These are phyloP conservation scores for Syrmaticus mikado DNA, from an alignment of 2,113 vertebrate genomes.

Conservation along the genomic window DNA sequence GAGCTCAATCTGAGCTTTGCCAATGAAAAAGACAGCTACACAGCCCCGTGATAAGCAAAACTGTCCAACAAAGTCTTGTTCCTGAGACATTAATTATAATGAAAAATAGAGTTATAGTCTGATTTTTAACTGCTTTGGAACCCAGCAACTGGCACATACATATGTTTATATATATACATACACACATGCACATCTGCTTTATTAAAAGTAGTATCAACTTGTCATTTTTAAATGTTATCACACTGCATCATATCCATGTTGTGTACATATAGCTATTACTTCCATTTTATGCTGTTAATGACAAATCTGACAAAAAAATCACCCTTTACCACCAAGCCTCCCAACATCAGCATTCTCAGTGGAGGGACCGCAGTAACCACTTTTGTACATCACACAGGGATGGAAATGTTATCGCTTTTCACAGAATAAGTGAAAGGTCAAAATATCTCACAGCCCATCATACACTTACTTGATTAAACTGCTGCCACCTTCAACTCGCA, in stretches of 20 bases:
- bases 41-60: background rate
- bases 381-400: background rate
- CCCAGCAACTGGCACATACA: background rate
- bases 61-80: background rate
- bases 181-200: background rate
- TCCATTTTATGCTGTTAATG: background rate
- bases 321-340: background rate
- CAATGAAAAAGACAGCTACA: background rate
- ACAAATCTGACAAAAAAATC: background rate
- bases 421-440: background rate
- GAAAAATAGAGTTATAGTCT: background rate
- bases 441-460: background rate
- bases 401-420: background rate
- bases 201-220: background rate
- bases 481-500: background rate
- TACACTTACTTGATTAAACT: background rate
- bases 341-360: background rate
- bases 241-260: background rate
- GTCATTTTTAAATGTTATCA: background rate
- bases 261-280: background rate
- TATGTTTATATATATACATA: background rate
- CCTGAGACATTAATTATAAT: background rate
- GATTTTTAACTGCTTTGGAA: conserved; percentile 1
- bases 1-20: background rate
- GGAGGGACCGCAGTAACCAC: background rate